Evolutionary conservation across 2,888 invertebrate genomes (phyloP), one percentile per base, ranked within the genome.

Genomic region (Hipparchia semele): DNA sequence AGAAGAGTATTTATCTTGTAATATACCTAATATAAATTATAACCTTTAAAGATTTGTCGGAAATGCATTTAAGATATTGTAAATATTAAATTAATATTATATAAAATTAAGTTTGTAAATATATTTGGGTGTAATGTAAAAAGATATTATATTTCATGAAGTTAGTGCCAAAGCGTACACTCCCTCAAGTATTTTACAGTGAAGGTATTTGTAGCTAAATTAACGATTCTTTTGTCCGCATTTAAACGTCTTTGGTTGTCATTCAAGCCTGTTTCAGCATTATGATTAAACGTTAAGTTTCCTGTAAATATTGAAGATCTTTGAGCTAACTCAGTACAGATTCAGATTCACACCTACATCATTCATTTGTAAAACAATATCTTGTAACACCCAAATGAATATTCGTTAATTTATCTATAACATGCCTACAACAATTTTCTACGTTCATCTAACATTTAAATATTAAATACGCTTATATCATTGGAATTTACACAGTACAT

Each of bases 111-210:
- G 90, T 85, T 58, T 94, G 93, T 94, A 94, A 90, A 93, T 94
- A 92, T 81, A 83, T 85, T 87, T 87, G 84, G 87, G 87, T 87
- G 87, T 89, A 88, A 86, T 90, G 88, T 92, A 90, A 88, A 81
- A 86, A 84, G 83, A 84, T 82, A 86, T 85, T 82, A 85, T 90
- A 89, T 89, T 87, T 89, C 90, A 91, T 85, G 84, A 91, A 90
- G 89, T 91, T 94, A 92, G 93, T 94, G 93, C 93, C 93, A 94
- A 94, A 90, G 91, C 90, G 89, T 90, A 88, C 87, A 86, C 83
- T 86, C 83, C 83, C 84, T 87, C 82, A 80, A 86, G 75, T 84
- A 83, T 80, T 80, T 83, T 87, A 87, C 86, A 86, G 83, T 82
- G 83, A 49, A 65, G 65, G 13, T 46, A 59, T 13, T 39, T 60